Percentiles rank a stretch among this genome's conserved stretches.
Evolutionary conservation across 2,113 vertebrate species (phyloP).

Genomic region (Pelecanus crispus): DNA sequence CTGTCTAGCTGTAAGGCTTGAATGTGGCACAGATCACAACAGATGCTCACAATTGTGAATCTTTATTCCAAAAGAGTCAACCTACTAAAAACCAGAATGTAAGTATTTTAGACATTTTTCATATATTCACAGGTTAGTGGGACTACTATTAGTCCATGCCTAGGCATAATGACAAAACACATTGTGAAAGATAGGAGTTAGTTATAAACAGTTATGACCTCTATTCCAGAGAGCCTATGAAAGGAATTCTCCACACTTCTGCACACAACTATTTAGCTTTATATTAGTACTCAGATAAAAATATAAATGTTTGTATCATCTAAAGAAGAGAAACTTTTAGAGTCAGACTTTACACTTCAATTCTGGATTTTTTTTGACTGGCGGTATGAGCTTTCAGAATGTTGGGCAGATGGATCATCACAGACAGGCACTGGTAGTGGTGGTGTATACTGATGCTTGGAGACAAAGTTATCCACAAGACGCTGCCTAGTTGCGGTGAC

Average conservation of each 20-base stretch:
- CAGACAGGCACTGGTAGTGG: neutral
- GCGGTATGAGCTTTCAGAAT: neutral
- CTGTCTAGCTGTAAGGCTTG: neutral
- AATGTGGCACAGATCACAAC: neutral
- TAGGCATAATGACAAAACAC: neutral
- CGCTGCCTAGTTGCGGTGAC: conserved; percentile 13
- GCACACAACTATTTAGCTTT: neutral
- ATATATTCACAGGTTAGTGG: neutral
- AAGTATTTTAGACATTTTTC: neutral
- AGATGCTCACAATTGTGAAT: neutral
- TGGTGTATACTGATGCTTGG: conserved; percentile 16
- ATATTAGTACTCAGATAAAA: neutral
- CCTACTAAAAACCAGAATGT: neutral
- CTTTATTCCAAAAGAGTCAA: conserved; percentile 5
- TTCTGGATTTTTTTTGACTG: neutral
- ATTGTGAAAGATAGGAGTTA: neutral
- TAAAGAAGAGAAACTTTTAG: neutral
- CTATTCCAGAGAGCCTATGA: neutral
- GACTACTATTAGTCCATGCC: neutral
- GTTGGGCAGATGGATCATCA: neutral
- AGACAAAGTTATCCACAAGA: conserved; percentile 51
- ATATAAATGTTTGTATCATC: neutral
- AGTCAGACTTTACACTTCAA: neutral
- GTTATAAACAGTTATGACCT: neutral
- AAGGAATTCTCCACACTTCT: neutral